Conservation (phyloP, 1,140 invertebrate genomes). For the Drosophila sproati region DNA sequence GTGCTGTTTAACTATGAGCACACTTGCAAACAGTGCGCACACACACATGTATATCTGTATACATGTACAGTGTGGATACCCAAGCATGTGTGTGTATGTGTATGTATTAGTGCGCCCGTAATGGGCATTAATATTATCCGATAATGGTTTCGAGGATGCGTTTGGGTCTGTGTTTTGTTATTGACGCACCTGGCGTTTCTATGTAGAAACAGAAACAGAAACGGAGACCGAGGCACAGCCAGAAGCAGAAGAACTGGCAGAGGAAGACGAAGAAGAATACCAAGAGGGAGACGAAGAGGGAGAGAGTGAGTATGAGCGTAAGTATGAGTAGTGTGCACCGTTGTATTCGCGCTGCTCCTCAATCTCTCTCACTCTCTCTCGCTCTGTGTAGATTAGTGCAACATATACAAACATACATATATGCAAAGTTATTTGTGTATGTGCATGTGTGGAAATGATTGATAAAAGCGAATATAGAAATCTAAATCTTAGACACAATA, state of each 20-base stretch:
- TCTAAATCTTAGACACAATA: too few species aligned
- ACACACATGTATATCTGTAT: background rate
- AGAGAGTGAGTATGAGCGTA: too few species aligned
- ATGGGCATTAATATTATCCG: constrained; percentile 40
- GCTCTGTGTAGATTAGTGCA: too few species aligned
- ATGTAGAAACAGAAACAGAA: background rate
- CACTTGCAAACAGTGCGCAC: background rate
- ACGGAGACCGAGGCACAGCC: background rate
- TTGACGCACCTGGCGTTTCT: constrained; percentile 35
- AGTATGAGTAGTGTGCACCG: too few species aligned
- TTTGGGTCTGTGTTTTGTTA: constrained; percentile 11
- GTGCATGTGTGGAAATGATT: too few species aligned
- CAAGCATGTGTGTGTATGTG: background rate
- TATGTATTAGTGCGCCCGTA: constrained; percentile 12
- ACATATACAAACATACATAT: too few species aligned
- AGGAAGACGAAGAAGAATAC: background rate
- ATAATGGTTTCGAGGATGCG: constrained; percentile 40
- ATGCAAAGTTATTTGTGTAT: too few species aligned
- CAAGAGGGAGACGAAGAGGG: too few species aligned
- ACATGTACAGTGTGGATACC: constrained; percentile 6
- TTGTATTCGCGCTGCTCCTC: too few species aligned
- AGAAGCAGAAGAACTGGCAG: background rate
- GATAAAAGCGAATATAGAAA: too few species aligned
- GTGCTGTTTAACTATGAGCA: constrained; percentile 39
- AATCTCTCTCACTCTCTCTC: too few species aligned